Evolutionary conservation across 2,888 invertebrate species (phyloP).

Genomic region (Tetragonisca angustula): DNA sequence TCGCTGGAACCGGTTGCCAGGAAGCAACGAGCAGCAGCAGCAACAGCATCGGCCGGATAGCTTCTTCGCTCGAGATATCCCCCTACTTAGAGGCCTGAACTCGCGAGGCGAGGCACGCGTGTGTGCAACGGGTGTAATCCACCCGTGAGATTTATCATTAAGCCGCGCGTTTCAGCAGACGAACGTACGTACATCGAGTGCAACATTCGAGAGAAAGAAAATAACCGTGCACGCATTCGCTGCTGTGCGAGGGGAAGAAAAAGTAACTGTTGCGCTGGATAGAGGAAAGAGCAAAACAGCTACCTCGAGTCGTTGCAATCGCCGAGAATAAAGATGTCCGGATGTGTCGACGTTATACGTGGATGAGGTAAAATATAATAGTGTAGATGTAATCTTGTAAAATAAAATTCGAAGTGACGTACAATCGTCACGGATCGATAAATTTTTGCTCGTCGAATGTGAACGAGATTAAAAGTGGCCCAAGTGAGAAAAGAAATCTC

Average conservation of each 20-base stretch:
- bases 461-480: too few species aligned
- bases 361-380: too few species aligned
- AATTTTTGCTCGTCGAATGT: too few species aligned
- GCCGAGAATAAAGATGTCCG: too few species aligned
- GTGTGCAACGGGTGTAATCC: constrained; percentile 37
- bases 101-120: background rate
- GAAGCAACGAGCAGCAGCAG: constrained; percentile 43
- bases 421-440: too few species aligned
- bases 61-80: constrained; percentile 59
- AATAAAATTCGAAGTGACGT: too few species aligned
- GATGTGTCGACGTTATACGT: too few species aligned
- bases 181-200: background rate
- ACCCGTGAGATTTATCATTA: constrained; percentile 57
- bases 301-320: too few species aligned
- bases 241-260: background rate
- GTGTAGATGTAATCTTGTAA: too few species aligned
- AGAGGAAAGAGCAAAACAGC: too few species aligned
- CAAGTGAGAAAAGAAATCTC: too few species aligned
- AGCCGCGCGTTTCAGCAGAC: constrained; percentile 39
- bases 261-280: background rate
- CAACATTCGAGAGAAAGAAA: background rate
- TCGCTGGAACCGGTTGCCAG: constrained; percentile 72
- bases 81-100: constrained; percentile 51
- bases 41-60: constrained; percentile 41
- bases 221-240: constrained; percentile 38